phyloP scores from a whole-genome alignment of 1,140 invertebrate species.

The Colletes gigas region DNA sequence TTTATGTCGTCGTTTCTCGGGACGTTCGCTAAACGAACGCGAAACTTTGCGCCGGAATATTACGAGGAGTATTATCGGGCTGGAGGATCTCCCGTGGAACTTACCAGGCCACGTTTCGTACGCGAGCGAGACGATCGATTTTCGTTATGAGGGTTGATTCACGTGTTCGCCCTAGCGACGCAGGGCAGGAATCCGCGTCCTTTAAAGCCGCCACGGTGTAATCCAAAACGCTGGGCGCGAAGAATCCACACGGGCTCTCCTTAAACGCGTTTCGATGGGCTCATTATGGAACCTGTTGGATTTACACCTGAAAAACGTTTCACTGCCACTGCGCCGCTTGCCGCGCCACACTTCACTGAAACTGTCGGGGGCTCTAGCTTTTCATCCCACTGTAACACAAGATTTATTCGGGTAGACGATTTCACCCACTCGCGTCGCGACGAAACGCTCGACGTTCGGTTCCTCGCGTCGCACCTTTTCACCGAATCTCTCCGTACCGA shows the following conservation, averaged over 20 bases:
- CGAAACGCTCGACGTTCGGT: not conserved
- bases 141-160: slow-evolving; percentile 57
- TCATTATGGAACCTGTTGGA: slow-evolving; percentile 23
- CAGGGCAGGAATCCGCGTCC: slow-evolving; percentile 58
- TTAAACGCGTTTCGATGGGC: not conserved
- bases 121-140: slow-evolving; percentile 55
- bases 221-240: slow-evolving; percentile 47
- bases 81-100: slow-evolving; percentile 35
- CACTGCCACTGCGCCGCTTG: slow-evolving; percentile 26
- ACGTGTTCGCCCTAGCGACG: slow-evolving; percentile 56
- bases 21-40: not conserved
- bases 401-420: not conserved
- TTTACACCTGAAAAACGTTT: slow-evolving; percentile 26
- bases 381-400: slow-evolving; percentile 40
- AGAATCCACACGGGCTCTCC: slow-evolving; percentile 1
- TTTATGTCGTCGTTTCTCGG: slow-evolving; percentile 32
- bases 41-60: slow-evolving; percentile 28
- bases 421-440: not conserved
- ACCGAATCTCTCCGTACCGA: not conserved
- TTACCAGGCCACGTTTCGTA: slow-evolving; percentile 58
- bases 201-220: slow-evolving; percentile 45
- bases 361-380: not conserved
- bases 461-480: not conserved
- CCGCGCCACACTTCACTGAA: slow-evolving; percentile 25
- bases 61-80: not conserved